These are phyloP conservation scores for Cephus spinipes DNA, from an alignment of 2,888 invertebrate species.

Conservation along the genomic window DNA sequence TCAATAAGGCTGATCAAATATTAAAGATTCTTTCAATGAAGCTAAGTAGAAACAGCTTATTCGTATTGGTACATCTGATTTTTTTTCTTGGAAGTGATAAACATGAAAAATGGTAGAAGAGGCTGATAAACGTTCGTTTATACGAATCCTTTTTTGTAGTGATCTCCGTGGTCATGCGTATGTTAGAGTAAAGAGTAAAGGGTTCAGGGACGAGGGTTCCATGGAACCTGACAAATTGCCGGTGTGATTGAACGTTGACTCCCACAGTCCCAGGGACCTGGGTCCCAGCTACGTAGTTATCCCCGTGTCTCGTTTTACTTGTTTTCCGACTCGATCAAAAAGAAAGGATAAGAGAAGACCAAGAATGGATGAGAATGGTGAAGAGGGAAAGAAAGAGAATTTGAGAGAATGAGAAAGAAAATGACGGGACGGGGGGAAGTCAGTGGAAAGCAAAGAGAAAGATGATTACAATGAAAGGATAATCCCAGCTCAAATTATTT, in stretches of 20 bases:
- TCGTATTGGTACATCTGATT: not conserved
- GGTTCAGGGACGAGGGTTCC: not conserved
- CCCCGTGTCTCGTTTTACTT: not conserved
- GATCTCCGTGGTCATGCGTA: not conserved
- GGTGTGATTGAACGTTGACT: slow-evolving; percentile 27
- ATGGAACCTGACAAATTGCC: slow-evolving; percentile 21
- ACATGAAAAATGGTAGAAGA: not conserved
- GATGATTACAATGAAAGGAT: not conserved
- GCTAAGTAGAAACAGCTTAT: not conserved
- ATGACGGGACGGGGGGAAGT: not conserved
- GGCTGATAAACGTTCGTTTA: slow-evolving; percentile 2
- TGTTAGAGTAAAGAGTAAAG: not conserved
- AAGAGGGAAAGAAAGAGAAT: not conserved
- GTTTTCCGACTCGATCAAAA: slow-evolving; percentile 2
- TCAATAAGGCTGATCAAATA: not conserved
- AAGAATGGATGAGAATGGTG: slow-evolving; percentile 1
- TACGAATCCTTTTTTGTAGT: slow-evolving; percentile 4
- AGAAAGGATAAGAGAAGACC: slow-evolving; percentile 9
- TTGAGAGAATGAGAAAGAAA: not conserved
- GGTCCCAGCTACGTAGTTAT: not conserved
- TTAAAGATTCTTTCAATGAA: not conserved
- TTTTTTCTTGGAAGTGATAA: not conserved
- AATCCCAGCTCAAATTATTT: slow-evolving; percentile 2
- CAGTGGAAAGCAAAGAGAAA: not conserved
- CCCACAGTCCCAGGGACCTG: slow-evolving; percentile 14